phyloP scores from a whole-genome alignment of 2,797 vertebrate species.

The Denticeps clupeoides region DNA sequence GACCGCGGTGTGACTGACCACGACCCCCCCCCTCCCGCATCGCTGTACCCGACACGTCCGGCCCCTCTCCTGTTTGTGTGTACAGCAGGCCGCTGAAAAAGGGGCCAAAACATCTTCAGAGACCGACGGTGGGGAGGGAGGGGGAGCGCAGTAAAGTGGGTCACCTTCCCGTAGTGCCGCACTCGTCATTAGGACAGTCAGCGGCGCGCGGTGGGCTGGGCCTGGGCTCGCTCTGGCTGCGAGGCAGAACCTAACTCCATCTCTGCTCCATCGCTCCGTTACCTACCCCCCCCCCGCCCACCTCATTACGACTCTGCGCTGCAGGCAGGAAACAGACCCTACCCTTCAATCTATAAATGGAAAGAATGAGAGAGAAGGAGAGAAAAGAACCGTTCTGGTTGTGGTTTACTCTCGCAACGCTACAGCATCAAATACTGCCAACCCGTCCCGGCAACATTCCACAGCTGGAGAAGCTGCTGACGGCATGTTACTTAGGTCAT shows the following conservation, averaged over 20 bases:
- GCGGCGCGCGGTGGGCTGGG: conserved; percentile 31
- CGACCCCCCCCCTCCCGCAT: conserved; percentile 7
- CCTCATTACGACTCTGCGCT: conserved; percentile 18
- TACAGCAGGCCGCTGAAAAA: conserved; percentile 20
- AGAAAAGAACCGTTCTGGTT: conserved; percentile 10
- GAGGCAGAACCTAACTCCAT: conserved; percentile 24
- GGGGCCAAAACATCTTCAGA: conserved; percentile 23
- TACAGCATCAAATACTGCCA: too few species aligned
- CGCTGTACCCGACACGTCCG: too few species aligned
- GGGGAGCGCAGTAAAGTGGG: conserved; percentile 42
- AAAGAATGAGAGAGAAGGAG: background rate
- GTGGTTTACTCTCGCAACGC: conserved; percentile 14
- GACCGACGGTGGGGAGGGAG: conserved; percentile 11
- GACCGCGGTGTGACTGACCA: conserved; percentile 17
- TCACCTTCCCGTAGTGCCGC: conserved; percentile 42
- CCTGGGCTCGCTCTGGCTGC: conserved; percentile 37
- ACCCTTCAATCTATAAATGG: conserved; percentile 19
- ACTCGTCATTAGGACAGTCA: conserved; percentile 33
- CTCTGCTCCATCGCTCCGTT: conserved; percentile 26
- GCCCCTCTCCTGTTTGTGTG: conserved; percentile 9
- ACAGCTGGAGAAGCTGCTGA: too few species aligned
- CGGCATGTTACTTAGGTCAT: too few species aligned
- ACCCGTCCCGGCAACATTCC: too few species aligned
- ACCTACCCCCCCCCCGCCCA: conserved; percentile 34
- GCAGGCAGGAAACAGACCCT: conserved; percentile 19